These are phyloP conservation scores for Telmatherina bonti DNA, from an alignment of 2,797 vertebrate genomes.

Conservation along the genomic window DNA sequence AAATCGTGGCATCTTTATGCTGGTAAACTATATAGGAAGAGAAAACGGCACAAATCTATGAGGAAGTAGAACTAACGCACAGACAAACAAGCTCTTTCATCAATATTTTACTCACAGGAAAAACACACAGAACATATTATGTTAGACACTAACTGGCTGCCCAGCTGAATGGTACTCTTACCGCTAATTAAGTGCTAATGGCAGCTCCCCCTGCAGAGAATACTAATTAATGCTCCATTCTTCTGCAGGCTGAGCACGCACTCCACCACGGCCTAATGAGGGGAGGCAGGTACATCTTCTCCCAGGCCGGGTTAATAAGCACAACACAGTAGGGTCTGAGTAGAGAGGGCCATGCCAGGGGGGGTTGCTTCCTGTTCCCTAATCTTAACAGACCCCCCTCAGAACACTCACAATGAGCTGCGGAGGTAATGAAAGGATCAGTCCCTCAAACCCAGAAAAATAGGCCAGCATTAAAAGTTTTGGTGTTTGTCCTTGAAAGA, in stretches of 20 bases:
- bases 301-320: conserved; percentile 83
- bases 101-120: conserved; percentile 54
- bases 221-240: conserved; percentile 87
- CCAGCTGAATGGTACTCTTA: conserved; percentile 81
- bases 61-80: conserved; percentile 17
- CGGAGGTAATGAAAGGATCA: conserved; percentile 71
- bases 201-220: conserved; percentile 84
- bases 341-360: conserved; percentile 69
- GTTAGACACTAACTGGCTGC: conserved; percentile 70
- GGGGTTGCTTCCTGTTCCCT: conserved; percentile 83
- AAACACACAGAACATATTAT: conserved; percentile 78
- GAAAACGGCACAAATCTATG: neutral
- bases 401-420: conserved; percentile 71
- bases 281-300: conserved; percentile 84
- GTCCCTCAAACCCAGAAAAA: conserved; percentile 61
- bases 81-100: conserved; percentile 64
- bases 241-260: conserved; percentile 75
- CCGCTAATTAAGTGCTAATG: conserved; percentile 89
- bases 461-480: conserved; percentile 57
- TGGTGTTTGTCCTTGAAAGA: conserved; percentile 19
- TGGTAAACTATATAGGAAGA: neutral
- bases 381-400: conserved; percentile 75
- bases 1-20: neutral
- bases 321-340: conserved; percentile 76
- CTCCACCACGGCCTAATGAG: conserved; percentile 85